Conservation (phyloP, 1,140 invertebrate genomes). For the Diprion similis region DNA sequence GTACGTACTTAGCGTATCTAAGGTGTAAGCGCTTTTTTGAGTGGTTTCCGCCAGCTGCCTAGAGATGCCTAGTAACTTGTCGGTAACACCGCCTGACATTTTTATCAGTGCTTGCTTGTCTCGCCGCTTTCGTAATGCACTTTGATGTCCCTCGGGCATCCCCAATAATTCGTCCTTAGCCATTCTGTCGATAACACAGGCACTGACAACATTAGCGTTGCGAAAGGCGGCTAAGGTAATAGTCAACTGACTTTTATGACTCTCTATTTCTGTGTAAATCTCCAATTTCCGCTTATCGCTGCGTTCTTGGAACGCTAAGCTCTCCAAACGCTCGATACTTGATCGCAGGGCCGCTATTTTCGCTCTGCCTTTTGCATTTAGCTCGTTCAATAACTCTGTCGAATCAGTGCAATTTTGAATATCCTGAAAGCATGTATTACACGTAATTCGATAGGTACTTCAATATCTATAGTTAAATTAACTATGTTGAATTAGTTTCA, state of each 20-base stretch:
- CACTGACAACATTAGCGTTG: constrained; percentile 77
- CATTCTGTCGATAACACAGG: constrained; percentile 77
- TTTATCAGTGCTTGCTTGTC: constrained; percentile 71
- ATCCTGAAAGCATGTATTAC: constrained; percentile 62
- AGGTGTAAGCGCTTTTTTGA: constrained; percentile 82
- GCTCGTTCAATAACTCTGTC: constrained; percentile 70
- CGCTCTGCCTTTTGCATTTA: constrained; percentile 75
- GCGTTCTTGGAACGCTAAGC: constrained; percentile 66
- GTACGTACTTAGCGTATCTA: constrained; percentile 77
- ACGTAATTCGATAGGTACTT: constrained; percentile 5
- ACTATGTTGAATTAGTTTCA: background rate
- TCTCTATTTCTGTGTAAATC: constrained; percentile 69
- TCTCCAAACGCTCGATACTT: constrained; percentile 72
- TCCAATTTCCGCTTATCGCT: constrained; percentile 69
- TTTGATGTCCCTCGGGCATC: constrained; percentile 64
- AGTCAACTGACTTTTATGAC: constrained; percentile 72
- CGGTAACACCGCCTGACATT: constrained; percentile 77
- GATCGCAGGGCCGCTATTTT: constrained; percentile 71
- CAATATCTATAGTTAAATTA: background rate
- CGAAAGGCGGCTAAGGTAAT: constrained; percentile 77
- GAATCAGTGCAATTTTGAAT: constrained; percentile 73
- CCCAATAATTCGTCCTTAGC: constrained; percentile 73
- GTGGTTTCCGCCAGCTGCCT: constrained; percentile 86
- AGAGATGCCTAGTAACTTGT: constrained; percentile 83
- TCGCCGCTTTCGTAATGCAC: constrained; percentile 68